phyloP scores from a whole-genome alignment of 2,888 invertebrate species.

The Beris morrisii region DNA sequence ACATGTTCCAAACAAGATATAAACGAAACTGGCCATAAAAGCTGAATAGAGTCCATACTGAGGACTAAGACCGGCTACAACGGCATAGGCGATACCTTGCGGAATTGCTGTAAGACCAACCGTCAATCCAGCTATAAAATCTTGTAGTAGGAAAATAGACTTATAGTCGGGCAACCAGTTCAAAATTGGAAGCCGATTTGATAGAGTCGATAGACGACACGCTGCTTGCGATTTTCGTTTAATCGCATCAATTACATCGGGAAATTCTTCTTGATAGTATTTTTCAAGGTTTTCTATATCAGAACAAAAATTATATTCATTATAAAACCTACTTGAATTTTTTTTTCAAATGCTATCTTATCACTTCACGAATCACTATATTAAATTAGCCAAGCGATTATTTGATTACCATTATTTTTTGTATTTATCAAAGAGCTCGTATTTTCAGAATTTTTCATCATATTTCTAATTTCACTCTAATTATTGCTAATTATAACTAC shows the following conservation, averaged over 20 bases:
- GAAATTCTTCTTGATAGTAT: constrained; percentile 47
- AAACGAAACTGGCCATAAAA: constrained; percentile 92
- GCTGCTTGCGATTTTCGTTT: constrained; percentile 51
- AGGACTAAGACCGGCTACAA: constrained; percentile 71
- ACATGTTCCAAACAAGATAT: constrained; percentile 86
- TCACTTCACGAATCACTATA: too few species aligned
- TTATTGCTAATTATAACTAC: too few species aligned
- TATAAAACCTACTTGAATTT: too few species aligned
- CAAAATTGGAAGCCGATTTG: constrained; percentile 66
- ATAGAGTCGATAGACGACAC: constrained; percentile 58
- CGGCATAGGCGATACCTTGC: constrained; percentile 81
- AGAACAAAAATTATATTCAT: too few species aligned
- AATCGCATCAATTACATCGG: constrained; percentile 46
- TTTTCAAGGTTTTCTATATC: background rate
- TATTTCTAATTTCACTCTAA: too few species aligned
- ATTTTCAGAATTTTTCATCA: too few species aligned
- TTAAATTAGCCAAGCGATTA: too few species aligned
- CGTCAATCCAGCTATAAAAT: constrained; percentile 82
- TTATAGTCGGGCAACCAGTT: constrained; percentile 77
- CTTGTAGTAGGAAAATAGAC: constrained; percentile 65
- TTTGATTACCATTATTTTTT: too few species aligned
- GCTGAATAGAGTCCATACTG: constrained; percentile 89
- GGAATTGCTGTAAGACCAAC: constrained; percentile 81
- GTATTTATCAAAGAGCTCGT: too few species aligned
- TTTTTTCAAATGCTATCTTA: too few species aligned